Percentiles rank a stretch among this genome's conserved stretches.
Conservation (phyloP, 2,888 invertebrate genomes). For the Drosophila quasianomalipes region DNA sequence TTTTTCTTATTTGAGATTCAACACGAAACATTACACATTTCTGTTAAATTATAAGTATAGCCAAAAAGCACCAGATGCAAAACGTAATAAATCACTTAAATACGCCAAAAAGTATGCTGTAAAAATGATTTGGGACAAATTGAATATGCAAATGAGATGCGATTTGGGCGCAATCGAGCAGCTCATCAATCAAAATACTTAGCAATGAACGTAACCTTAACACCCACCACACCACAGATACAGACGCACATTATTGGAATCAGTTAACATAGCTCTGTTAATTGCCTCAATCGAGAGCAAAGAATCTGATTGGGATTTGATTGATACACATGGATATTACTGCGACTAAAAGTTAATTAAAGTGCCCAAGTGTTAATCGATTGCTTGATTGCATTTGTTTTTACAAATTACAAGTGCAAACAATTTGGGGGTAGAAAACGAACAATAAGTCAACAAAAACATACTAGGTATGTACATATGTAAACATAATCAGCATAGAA, state of each 20-base stretch:
- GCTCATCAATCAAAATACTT: constrained; percentile 25
- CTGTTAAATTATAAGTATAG: neutral
- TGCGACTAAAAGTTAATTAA: neutral
- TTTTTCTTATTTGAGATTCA: neutral
- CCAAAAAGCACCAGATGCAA: neutral
- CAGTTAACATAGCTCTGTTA: constrained; percentile 12
- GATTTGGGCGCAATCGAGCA: neutral
- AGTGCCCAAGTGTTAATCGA: constrained; percentile 3
- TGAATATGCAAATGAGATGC: constrained; percentile 8
- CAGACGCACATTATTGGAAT: neutral
- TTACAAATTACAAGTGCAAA: neutral
- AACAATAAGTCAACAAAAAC: neutral
- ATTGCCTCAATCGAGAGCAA: constrained; percentile 16
- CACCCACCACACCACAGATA: neutral
- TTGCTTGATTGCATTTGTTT: neutral
- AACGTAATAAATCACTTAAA: neutral
- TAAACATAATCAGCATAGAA: neutral
- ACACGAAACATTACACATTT: neutral
- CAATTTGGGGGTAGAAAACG: constrained; percentile 13
- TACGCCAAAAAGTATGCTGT: constrained; percentile 2
- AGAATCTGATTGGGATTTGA: neutral
- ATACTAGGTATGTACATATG: neutral
- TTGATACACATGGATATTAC: neutral
- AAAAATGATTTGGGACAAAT: neutral
- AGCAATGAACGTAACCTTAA: neutral